Percentiles rank a stretch among this genome's conserved stretches.
Conservation (phyloP, 2,113 vertebrate species). For the Vidua macroura region DNA sequence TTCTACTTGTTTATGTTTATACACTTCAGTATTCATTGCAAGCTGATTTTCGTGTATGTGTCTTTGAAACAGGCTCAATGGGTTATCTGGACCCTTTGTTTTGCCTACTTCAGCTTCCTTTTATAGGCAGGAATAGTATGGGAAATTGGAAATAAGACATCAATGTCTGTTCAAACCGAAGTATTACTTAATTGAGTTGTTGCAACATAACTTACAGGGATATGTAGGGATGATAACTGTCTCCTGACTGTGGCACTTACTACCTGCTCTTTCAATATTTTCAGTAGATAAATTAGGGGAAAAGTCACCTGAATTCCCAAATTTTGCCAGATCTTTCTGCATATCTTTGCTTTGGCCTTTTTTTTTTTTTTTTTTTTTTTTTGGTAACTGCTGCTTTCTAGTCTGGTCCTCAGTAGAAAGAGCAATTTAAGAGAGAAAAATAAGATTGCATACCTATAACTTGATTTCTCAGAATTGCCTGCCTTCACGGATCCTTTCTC, state of each 20-base stretch:
- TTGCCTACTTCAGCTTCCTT: neutral
- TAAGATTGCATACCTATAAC: slow-evolving; percentile 66
- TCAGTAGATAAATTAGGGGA: neutral
- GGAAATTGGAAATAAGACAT: neutral
- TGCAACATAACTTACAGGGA: neutral
- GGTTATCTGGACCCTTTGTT: neutral
- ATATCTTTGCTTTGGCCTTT: slow-evolving; percentile 22
- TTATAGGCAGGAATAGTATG: neutral
- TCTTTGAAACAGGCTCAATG: neutral
- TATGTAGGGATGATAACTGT: neutral
- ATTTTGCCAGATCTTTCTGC: slow-evolving; percentile 14
- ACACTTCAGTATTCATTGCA: neutral
- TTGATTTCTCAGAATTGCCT: slow-evolving; percentile 60
- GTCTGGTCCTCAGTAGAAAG: neutral
- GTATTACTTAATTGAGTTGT: neutral
- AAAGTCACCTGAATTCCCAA: neutral
- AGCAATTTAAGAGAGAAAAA: slow-evolving; percentile 37
- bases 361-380: neutral
- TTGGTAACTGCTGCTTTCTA: neutral
- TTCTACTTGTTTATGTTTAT: neutral
- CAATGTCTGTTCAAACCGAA: neutral
- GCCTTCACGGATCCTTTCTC: slow-evolving; percentile 56
- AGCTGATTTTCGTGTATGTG: neutral
- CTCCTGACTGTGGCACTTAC: neutral
- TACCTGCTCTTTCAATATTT: neutral